Conservation (phyloP, 2,888 invertebrate genomes). For the Timandra comae region DNA sequence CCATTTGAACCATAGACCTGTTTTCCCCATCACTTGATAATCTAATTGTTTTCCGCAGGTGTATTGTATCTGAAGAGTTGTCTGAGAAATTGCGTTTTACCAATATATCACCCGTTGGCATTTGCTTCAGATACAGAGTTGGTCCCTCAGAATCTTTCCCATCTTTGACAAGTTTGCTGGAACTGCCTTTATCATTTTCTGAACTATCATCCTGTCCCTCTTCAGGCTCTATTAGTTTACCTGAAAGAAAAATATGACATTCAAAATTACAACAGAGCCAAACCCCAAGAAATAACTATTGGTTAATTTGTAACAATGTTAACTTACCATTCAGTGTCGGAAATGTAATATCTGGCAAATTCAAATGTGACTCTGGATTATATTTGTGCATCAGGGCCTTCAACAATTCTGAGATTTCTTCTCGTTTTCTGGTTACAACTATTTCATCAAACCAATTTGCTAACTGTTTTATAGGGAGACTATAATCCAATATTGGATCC, state of each 20-base stretch:
- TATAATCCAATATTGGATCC: conserved; percentile 89
- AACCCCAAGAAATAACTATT: conserved; percentile 3
- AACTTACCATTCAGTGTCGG: conserved; percentile 86
- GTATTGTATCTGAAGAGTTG: conserved; percentile 52
- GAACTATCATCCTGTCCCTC: conserved; percentile 76
- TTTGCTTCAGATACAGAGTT: conserved; percentile 65
- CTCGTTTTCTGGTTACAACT: conserved; percentile 88
- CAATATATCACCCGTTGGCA: conserved; percentile 59
- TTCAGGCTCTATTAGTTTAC: conserved; percentile 78
- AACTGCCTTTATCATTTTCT: conserved; percentile 61
- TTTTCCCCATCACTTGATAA: conserved; percentile 65
- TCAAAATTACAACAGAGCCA: conserved; percentile 9
- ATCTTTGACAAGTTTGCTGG: conserved; percentile 41
- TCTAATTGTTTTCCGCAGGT: conserved; percentile 62
- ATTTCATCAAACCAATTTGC: conserved; percentile 92
- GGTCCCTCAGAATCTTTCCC: conserved; percentile 50
- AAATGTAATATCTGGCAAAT: conserved; percentile 83
- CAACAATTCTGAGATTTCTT: conserved; percentile 88
- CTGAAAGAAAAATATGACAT: conserved; percentile 57
- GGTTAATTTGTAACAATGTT: too few relatives aligned
- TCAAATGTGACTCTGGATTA: conserved; percentile 80
- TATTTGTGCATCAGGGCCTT: conserved; percentile 84
- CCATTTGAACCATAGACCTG: conserved; percentile 56
- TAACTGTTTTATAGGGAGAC: conserved; percentile 88
- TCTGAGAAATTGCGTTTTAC: conserved; percentile 61